phyloP scores from a whole-genome alignment of 1,140 invertebrate genomes.

The Aplysia californica region DNA sequence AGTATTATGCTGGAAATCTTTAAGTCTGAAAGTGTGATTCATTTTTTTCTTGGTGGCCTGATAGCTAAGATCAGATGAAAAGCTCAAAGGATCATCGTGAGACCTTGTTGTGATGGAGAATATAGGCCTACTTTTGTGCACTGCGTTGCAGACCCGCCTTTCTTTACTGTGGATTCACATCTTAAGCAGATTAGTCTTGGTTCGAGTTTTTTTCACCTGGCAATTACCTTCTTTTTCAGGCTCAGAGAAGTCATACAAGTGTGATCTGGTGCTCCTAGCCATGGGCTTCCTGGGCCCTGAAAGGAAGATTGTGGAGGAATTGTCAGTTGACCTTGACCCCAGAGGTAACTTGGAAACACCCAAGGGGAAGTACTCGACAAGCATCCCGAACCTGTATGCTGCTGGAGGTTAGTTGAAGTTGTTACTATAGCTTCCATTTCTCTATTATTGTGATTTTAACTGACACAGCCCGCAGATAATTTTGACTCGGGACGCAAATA shows the following conservation, averaged over 20 bases:
- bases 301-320: conserved; percentile 85
- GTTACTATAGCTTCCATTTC: neutral
- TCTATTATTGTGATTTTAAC: neutral
- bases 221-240: conserved; percentile 43
- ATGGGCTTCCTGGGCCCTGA: conserved; percentile 99
- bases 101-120: no score
- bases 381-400: conserved; percentile 89
- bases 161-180: no score
- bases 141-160: no score
- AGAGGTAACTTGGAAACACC: conserved; percentile 93
- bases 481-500: neutral
- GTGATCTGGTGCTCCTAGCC: conserved; percentile 93
- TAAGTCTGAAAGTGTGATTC: no score
- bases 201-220: neutral
- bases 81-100: no score
- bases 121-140: no score
- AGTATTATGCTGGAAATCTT: no score
- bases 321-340: conserved; percentile 84
- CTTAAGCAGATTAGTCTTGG: neutral
- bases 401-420: conserved; percentile 78
- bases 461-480: neutral
- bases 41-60: no score
- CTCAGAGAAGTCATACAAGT: conserved; percentile 77
- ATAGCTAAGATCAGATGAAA: no score
- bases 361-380: conserved; percentile 83